Evolutionary conservation across 2,888 invertebrate species (phyloP), one percentile per base, ranked within the genome.

Genomic region (Nymphalis polychloros): DNA sequence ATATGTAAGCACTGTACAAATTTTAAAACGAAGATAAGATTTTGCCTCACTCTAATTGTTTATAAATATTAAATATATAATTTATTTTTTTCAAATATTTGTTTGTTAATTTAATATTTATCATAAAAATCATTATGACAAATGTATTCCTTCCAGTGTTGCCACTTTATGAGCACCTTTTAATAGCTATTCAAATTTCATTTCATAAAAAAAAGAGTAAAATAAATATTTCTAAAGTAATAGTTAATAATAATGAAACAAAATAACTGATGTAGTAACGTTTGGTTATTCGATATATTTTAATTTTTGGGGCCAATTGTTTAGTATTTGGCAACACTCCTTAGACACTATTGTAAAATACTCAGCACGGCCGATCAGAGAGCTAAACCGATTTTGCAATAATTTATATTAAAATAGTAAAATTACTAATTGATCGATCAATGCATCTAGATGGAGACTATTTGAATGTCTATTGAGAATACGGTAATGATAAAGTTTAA

Each of bases 251-350:
- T 27, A 17, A 27, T 53, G 7, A 13, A 17, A 27, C 8, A 27
- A 53, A 17, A 31, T 17, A 50, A 50, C 50, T 20, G 20, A 27
- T 41, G 41, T 13, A 13, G 41, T 23, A 52, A 52, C 23, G 0
- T 13, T 23, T 35, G 17, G 17, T 55, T 27, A 27, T 27, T 13
- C 17, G 4, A 31, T 57, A 35, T 35, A 57, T 57, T 57, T 57
- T 57, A 41, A 57, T 41, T 57, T 57, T 57, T 31, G 35, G 57
- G 35, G 57, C 57, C 57, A 57, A 57, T 57, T 19, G 19, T 57
- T 57, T 57, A 57, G 19, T 57, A 57, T 57, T 57, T 57, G 57
- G 57, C 57, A 57, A 57, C 57, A 57, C 57, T 57, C 19, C 57
- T 55, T 55, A 31, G 53, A 55, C 8, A 17, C 27, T 31, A 55